Percentiles rank a stretch among this genome's conserved stretches.
phyloP scores from a whole-genome alignment of 2,113 vertebrate genomes.

The Odontophorus gujanensis region DNA sequence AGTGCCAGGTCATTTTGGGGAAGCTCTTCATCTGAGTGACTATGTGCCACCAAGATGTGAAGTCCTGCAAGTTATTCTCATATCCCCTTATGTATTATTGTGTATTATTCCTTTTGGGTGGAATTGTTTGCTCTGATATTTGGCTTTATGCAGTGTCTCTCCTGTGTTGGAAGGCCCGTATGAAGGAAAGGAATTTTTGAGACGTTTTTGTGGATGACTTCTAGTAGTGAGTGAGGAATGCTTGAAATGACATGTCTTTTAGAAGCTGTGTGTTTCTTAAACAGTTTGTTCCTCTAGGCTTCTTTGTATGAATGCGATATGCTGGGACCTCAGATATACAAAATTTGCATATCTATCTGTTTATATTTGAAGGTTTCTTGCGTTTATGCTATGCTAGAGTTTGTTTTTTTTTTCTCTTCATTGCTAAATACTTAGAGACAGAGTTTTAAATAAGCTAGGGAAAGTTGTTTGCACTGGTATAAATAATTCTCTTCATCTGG shows the following conservation, averaged over 20 bases:
- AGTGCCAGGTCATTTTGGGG: neutral
- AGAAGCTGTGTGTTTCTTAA: neutral
- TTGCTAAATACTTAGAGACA: neutral
- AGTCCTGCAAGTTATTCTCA: neutral
- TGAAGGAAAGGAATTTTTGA: neutral
- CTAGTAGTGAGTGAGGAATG: neutral
- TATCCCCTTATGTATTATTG: neutral
- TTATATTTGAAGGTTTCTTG: neutral
- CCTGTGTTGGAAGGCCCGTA: neutral
- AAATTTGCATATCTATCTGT: neutral
- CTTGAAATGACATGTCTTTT: neutral
- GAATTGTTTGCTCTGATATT: neutral
- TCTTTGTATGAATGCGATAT: neutral
- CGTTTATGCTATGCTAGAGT: neutral
- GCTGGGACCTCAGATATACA: neutral
- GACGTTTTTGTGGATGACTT: neutral
- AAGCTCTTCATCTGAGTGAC: neutral
- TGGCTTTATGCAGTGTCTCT: neutral
- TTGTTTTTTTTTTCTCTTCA: neutral
- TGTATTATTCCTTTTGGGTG: neutral
- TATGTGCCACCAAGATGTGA: neutral
- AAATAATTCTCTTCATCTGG: neutral
- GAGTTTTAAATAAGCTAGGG: neutral
- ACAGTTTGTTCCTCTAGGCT: neutral
- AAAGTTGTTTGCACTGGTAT: neutral